Evolutionary conservation across 2,888 invertebrate species (phyloP), one percentile per base, ranked within the genome.

Genomic region (Drosophila kanekoi): DNA sequence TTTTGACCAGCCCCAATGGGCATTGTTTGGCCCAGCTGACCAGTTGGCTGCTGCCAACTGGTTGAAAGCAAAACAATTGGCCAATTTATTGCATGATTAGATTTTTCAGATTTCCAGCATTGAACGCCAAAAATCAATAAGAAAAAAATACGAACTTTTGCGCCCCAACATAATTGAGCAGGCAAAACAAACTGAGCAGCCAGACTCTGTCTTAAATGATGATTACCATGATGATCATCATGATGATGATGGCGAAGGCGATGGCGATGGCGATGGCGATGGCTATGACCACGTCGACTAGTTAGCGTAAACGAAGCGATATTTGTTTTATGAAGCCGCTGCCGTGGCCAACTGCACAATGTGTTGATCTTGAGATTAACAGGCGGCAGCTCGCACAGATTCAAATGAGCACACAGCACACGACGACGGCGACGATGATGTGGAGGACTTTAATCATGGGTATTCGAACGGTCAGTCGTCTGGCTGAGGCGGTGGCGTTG

Each of bases 81-180:
- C 84, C 89, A 89, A 89, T 87, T 87, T 89, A 87, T 88, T 79
- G 87, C 84, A 75, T 86, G 87, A 89, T 88, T 81, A 75, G 81
- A 83, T 86, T 75, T 75, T 75, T 67, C 47, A 56, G 71, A 76
- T 77, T 73, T 69, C 51, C 54, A 74, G 62, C 62, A 64, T 28
- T 64, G 54, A 52, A 67, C 43, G 51, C 53, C 57, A 60, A 54
- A 64, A 85, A 86, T 82, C 75, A 88, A 88, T 80, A 72, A 82
- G 71, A 67, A 70, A 10, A 3, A 28, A 40, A 13, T 40, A 6
- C 37, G 63, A 86, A 83, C 73, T 68, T 81, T 67, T 67, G 32
- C 77, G 68, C 68, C 79, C 59, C 60, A 59, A 83, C 73, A 58
- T 71, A 84, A 81, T 87, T 71, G 70, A 82, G 71, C 64, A 75